A percentile compares a stretch with the other conserved stretches of the same genome.
These are phyloP conservation scores for Merops nubicus DNA, from an alignment of 2,113 vertebrate genomes.

Conservation along the genomic window DNA sequence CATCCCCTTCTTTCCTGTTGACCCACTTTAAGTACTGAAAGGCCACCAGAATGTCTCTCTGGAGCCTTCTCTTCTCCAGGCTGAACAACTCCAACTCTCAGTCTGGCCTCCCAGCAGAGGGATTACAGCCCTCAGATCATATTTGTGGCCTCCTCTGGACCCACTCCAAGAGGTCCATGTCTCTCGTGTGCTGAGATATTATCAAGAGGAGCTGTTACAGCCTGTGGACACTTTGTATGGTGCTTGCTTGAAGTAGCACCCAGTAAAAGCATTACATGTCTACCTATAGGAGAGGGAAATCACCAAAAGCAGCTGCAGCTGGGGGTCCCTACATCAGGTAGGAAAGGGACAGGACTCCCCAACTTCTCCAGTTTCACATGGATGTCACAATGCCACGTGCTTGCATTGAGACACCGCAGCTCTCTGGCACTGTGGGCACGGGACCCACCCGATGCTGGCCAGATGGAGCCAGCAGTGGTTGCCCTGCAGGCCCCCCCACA, in stretches of 20 bases:
- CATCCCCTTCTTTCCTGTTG: too few species aligned
- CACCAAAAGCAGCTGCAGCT: neutral
- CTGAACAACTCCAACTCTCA: too few species aligned
- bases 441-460: rapidly evolving
- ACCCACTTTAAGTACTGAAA: too few species aligned
- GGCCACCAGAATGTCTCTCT: too few species aligned
- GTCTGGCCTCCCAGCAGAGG: too few species aligned
- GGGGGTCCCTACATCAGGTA: neutral
- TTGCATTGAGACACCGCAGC: rapidly evolving
- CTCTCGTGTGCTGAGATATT: too few species aligned
- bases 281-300: rapidly evolving
- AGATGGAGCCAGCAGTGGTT: neutral
- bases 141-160: too few species aligned
- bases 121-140: too few species aligned
- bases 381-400: neutral
- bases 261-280: rapidly evolving
- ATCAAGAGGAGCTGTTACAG: too few species aligned
- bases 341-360: too few species aligned
- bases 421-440: rapidly evolving
- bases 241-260: neutral
- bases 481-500: rapidly evolving
- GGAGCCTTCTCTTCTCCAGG: too few species aligned
- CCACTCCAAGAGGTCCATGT: too few species aligned
- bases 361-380: neutral
- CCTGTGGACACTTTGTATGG: rapidly evolving